Percentiles rank a stretch among this genome's conserved stretches.
Evolutionary conservation across 2,797 vertebrate genomes (phyloP).

Genomic region (Arnoldichthys spilopterus): DNA sequence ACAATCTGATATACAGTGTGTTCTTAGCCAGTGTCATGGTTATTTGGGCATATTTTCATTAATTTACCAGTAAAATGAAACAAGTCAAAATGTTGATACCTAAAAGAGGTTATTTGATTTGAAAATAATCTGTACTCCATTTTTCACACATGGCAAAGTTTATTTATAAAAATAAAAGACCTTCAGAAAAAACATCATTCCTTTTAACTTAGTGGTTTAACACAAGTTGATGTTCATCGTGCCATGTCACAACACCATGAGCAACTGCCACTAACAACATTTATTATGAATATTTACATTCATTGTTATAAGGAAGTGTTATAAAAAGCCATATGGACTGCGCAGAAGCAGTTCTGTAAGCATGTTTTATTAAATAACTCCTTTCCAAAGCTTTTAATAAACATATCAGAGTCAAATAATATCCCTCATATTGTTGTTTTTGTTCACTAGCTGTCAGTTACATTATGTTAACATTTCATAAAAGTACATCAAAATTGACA

Average conservation of each 20-base stretch:
- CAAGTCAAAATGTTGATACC: not conserved
- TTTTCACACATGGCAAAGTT: no score
- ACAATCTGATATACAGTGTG: not conserved
- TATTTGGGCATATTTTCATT: no score
- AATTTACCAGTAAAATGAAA: not conserved
- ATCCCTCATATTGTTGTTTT: no score
- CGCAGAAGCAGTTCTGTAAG: not conserved
- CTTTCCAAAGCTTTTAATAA: no score
- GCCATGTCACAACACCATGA: not conserved
- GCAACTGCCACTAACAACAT: not conserved
- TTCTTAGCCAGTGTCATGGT: not conserved
- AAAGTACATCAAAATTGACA: no score
- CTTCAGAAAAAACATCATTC: conserved; percentile 1
- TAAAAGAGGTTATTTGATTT: no score
- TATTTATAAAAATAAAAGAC: not conserved
- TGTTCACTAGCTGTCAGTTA: no score
- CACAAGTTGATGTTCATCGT: not conserved
- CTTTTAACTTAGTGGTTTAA: conserved; percentile 6
- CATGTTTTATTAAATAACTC: no score
- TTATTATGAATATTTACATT: not conserved
- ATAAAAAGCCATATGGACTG: not conserved
- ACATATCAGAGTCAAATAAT: no score
- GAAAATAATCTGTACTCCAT: no score
- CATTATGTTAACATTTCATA: no score
- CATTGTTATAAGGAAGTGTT: no score